Conservation (phyloP, 1,140 invertebrate genomes). For the Aphidius ervi region DNA sequence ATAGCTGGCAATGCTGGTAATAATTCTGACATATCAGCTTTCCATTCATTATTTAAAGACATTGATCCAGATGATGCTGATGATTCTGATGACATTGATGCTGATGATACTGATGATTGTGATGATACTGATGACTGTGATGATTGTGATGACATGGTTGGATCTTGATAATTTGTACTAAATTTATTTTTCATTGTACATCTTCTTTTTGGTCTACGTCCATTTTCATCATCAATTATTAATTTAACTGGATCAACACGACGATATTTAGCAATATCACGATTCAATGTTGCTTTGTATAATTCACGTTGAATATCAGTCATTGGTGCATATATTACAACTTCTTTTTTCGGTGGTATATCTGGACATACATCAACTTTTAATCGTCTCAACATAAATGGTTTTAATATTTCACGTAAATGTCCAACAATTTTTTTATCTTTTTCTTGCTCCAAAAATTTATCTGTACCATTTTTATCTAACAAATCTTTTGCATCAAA, state of each 20-base stretch:
- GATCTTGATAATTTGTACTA: not conserved
- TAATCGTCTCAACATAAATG: slow-evolving; percentile 66
- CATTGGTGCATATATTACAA: slow-evolving; percentile 63
- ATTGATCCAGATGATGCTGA: too few species aligned
- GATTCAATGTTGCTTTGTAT: slow-evolving; percentile 56
- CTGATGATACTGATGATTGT: too few species aligned
- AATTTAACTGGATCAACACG: slow-evolving; percentile 24
- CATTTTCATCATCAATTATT: slow-evolving; percentile 21
- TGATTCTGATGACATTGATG: too few species aligned
- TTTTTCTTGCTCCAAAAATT: slow-evolving; percentile 59
- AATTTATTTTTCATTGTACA: slow-evolving; percentile 23
- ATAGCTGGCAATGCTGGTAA: too few species aligned
- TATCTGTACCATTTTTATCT: slow-evolving; percentile 41
- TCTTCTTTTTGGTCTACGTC: slow-evolving; percentile 26
- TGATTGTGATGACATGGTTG: too few species aligned
- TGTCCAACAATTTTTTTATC: slow-evolving; percentile 57
- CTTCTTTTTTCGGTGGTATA: slow-evolving; percentile 64
- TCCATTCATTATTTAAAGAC: not conserved
- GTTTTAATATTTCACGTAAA: slow-evolving; percentile 63
- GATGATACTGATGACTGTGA: too few species aligned
- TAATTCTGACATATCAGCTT: slow-evolving; percentile 18
- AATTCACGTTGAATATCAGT: slow-evolving; percentile 58
- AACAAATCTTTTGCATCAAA: slow-evolving; percentile 57
- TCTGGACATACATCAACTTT: slow-evolving; percentile 63
- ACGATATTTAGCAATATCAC: slow-evolving; percentile 31